phyloP scores from a whole-genome alignment of 2,888 invertebrate genomes.

The Carabus problematicus region DNA sequence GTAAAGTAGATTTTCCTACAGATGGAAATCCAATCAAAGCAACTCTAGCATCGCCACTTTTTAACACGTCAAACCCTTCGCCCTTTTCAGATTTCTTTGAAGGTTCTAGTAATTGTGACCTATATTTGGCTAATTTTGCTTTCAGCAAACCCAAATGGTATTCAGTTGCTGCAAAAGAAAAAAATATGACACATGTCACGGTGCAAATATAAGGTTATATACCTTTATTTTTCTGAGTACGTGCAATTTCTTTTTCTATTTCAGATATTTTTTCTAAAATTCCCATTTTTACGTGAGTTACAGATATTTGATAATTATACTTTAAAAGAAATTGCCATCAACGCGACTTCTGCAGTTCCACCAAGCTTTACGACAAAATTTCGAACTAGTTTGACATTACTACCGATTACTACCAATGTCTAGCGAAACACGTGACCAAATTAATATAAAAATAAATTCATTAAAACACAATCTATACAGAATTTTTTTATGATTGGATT shows the following conservation, averaged over 20 bases:
- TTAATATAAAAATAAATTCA: no score
- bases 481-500: no score
- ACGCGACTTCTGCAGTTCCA: background rate
- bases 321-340: background rate
- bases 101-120: conserved; percentile 93
- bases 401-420: background rate
- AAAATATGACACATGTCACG: conserved; percentile 33
- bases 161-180: conserved; percentile 83
- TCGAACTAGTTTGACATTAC: conserved; percentile 8
- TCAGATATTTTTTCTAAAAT: conserved; percentile 98
- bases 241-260: conserved; percentile 97
- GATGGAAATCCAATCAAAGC: conserved; percentile 99
- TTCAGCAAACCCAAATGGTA: conserved; percentile 98
- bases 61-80: conserved; percentile 98
- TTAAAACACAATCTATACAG: no score
- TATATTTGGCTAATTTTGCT: conserved; percentile 94
- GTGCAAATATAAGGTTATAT: conserved; percentile 43
- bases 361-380: background rate
- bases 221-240: conserved; percentile 99
- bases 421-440: no score
- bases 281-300: conserved; percentile 73
- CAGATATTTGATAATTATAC: conserved; percentile 8
- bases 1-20: conserved; percentile 96
- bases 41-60: conserved; percentile 98
- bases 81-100: conserved; percentile 94